Evolutionary conservation across 2,888 invertebrate species (phyloP).

Genomic region (Acheta domesticus): DNA sequence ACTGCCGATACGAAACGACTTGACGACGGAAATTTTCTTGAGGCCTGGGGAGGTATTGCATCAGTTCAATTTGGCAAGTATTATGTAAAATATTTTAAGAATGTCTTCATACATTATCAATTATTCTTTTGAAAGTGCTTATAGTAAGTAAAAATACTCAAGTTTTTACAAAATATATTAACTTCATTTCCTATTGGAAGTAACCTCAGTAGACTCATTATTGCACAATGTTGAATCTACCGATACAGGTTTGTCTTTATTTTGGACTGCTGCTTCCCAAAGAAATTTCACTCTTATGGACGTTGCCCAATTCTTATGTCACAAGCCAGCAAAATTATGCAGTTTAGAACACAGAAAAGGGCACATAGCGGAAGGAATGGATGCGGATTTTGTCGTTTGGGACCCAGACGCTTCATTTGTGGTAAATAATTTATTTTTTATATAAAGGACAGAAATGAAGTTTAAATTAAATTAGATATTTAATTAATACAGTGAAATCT

Average conservation of each 20-base stretch:
- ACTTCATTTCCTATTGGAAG: neutral
- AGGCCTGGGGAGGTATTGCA: slow-evolving; percentile 72
- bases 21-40: slow-evolving; percentile 57
- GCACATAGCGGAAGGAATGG: slow-evolving; percentile 57
- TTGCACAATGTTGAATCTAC: too few species aligned
- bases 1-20: slow-evolving; percentile 59
- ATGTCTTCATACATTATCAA: neutral
- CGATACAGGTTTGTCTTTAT: slow-evolving; percentile 59
- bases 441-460: neutral
- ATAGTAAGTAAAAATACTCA: neutral
- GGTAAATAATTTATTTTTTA: slow-evolving; percentile 44
- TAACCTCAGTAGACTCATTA: too few species aligned
- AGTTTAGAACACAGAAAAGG: slow-evolving; percentile 62
- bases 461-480: too few species aligned
- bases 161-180: neutral
- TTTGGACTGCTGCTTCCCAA: slow-evolving; percentile 62
- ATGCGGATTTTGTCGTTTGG: slow-evolving; percentile 72
- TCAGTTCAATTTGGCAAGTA: slow-evolving; percentile 65
- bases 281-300: slow-evolving; percentile 55
- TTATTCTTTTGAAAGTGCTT: neutral
- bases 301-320: slow-evolving; percentile 58
- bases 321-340: slow-evolving; percentile 60
- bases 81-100: slow-evolving; percentile 30
- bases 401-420: slow-evolving; percentile 60
- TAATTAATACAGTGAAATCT: too few species aligned